phyloP scores from a whole-genome alignment of 1,140 invertebrate genomes.

The Aleiodes sp. region DNA sequence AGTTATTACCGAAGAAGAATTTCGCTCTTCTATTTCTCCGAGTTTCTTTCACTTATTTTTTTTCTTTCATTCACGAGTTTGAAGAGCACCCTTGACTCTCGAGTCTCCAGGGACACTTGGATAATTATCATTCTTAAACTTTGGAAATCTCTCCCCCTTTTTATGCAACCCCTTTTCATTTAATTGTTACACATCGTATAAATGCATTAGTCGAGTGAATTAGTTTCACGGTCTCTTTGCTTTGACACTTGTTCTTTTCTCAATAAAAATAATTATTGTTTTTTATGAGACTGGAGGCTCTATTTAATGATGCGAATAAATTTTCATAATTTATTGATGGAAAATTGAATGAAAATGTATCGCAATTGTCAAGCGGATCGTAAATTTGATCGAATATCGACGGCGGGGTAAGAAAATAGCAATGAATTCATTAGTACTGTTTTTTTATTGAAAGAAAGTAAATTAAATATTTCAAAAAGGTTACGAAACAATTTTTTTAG shows the following conservation, averaged over 20 bases:
- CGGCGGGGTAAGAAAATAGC: too few species aligned
- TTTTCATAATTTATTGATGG: neutral
- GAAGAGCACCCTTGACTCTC: neutral
- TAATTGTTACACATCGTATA: slow-evolving; percentile 66
- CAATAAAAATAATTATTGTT: slow-evolving; percentile 41
- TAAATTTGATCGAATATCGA: too few species aligned
- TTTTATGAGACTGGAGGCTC: too few species aligned
- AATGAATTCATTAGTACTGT: too few species aligned
- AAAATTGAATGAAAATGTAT: too few species aligned
- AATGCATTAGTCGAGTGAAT: slow-evolving; percentile 62
- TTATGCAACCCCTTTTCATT: slow-evolving; percentile 35
- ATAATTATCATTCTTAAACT: slow-evolving; percentile 25
- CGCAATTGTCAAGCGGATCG: too few species aligned
- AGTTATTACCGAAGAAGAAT: neutral
- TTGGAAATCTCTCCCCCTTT: slow-evolving; percentile 18
- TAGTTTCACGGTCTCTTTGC: slow-evolving; percentile 54
- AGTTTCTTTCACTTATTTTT: neutral
- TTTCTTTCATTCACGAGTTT: neutral
- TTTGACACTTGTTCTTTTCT: neutral
- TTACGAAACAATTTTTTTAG: too few species aligned
- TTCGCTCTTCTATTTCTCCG: neutral
- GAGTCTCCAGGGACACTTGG: neutral
- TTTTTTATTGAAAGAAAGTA: too few species aligned
- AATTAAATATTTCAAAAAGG: too few species aligned
- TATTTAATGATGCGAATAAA: neutral